phyloP scores from a whole-genome alignment of 2,113 vertebrate species.

The Phaetusa simplex region DNA sequence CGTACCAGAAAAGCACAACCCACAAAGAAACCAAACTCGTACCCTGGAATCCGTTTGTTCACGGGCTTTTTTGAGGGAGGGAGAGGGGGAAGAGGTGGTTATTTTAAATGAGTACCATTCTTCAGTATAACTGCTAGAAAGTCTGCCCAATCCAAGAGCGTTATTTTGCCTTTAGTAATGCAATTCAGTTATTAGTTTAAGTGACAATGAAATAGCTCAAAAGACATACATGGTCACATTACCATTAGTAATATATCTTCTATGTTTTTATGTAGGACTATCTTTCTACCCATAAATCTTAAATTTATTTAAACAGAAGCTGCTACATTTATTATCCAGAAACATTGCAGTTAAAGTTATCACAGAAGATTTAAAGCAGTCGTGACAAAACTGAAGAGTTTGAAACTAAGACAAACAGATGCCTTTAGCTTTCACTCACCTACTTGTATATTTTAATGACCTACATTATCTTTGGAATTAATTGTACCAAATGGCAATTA shows the following conservation, averaged over 20 bases:
- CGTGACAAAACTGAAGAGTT: constrained; percentile 9
- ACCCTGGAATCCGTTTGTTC: background rate
- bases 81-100: background rate
- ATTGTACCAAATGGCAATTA: background rate
- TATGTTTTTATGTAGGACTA: constrained; percentile 16
- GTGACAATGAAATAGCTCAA: constrained; percentile 53
- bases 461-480: background rate
- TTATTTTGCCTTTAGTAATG: constrained; percentile 8
- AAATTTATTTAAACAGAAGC: constrained; percentile 38
- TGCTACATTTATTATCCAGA: constrained; percentile 9
- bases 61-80: background rate
- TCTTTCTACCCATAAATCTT: constrained; percentile 22
- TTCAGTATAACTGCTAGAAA: constrained; percentile 3
- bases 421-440: background rate
- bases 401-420: constrained; percentile 1
- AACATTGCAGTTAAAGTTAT: background rate
- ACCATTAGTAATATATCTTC: constrained; percentile 20
- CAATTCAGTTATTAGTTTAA: constrained; percentile 50
- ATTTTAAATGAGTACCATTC: background rate
- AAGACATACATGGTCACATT: background rate
- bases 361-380: background rate
- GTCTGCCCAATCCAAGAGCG: background rate
- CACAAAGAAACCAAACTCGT: background rate
- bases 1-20: background rate
- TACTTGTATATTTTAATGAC: background rate